Conservation (phyloP, 1,140 invertebrate species). For the Aethina tumida region DNA sequence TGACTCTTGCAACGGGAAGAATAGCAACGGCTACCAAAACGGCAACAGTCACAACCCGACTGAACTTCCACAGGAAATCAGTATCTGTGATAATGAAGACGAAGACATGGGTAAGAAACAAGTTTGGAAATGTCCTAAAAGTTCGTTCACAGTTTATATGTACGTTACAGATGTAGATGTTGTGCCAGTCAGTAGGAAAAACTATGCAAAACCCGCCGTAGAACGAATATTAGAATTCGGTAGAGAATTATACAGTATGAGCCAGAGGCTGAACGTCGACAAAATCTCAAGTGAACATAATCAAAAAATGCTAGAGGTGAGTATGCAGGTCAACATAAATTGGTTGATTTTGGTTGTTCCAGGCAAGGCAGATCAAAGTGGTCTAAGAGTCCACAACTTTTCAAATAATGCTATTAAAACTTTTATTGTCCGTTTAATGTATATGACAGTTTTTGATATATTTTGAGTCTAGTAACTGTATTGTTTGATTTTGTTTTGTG, state of each 20-base stretch:
- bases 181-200: conserved; percentile 45
- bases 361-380: too few species aligned
- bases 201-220: conserved; percentile 72
- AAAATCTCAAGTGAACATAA: conserved; percentile 77
- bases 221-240: conserved; percentile 88
- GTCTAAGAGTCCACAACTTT: not conserved
- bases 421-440: not conserved
- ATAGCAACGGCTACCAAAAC: conserved; percentile 53
- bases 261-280: conserved; percentile 70
- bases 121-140: not conserved
- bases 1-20: conserved; percentile 27
- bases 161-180: conserved; percentile 39
- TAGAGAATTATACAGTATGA: conserved; percentile 84
- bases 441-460: too few species aligned
- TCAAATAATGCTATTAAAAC: not conserved
- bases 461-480: too few species aligned
- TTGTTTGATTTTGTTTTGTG: too few species aligned
- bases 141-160: not conserved
- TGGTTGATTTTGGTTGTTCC: not conserved
- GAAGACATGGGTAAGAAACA: conserved; percentile 50
- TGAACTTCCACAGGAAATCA: conserved; percentile 12
- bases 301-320: conserved; percentile 86
- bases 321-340: not conserved
- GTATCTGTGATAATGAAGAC: conserved; percentile 43
- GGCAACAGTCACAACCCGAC: conserved; percentile 39